Conservation (phyloP, 1,140 invertebrate genomes). For the Reticulitermes speratus region DNA sequence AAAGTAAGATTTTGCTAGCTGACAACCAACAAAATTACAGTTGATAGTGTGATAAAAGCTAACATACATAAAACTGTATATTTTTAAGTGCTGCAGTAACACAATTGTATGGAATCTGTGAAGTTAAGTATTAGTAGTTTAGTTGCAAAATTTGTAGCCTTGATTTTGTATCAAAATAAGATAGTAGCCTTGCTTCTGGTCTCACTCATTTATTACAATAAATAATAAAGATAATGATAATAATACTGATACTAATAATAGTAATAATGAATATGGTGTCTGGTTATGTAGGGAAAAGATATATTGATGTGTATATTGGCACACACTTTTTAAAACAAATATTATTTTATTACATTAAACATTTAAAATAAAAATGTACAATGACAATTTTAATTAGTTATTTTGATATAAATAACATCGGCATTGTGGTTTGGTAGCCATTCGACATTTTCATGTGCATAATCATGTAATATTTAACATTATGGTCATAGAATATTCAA, state of each 20-base stretch:
- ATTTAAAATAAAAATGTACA: not conserved
- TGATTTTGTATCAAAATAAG: not conserved
- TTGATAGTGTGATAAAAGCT: not conserved
- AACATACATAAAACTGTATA: not conserved
- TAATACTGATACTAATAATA: not conserved
- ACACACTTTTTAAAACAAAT: not conserved
- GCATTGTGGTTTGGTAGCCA: not conserved
- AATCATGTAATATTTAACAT: not conserved
- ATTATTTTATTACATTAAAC: not conserved
- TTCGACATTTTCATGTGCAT: not conserved
- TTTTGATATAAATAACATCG: constrained; percentile 11
- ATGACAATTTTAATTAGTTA: not conserved
- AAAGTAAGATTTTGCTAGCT: not conserved
- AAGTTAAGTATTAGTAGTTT: not conserved
- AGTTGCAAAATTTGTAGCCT: not conserved
- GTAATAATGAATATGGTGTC: not conserved
- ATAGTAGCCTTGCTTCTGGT: not conserved
- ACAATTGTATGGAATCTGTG: not conserved
- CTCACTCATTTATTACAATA: not conserved
- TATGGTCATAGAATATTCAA: not conserved
- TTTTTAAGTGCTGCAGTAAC: not conserved
- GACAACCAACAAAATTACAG: not conserved
- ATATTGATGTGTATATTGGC: constrained; percentile 2
- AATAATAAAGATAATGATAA: not conserved
- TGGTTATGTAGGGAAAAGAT: not conserved